A percentile compares a stretch with the other conserved stretches of the same genome.
Evolutionary conservation across 2,113 vertebrate genomes (phyloP).

Genomic region (Raja brachyura): DNA sequence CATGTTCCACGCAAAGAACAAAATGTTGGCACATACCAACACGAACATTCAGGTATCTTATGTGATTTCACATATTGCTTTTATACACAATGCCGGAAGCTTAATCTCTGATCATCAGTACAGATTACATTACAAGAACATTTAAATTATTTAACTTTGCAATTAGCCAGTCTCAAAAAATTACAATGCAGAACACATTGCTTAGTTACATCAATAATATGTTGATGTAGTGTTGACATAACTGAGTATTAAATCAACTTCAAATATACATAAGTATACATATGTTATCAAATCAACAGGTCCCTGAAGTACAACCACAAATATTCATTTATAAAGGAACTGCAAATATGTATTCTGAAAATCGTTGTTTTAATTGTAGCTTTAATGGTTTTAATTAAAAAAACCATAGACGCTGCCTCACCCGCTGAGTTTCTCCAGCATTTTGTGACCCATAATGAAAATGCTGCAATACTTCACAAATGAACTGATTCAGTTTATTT

Average conservation of each 20-base stretch:
- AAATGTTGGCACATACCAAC: neutral
- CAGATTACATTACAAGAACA: constrained; percentile 6
- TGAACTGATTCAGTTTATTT: neutral
- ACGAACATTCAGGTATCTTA: neutral
- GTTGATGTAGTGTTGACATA: neutral
- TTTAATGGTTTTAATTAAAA: too few relatives aligned
- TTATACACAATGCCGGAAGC: neutral
- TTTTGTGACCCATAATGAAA: neutral
- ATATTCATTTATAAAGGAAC: neutral
- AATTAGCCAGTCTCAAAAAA: neutral
- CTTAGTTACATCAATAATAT: neutral
- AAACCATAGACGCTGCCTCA: too few relatives aligned
- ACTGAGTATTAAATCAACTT: too few relatives aligned
- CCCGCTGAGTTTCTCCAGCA: too few relatives aligned
- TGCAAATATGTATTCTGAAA: neutral
- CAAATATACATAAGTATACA: neutral
- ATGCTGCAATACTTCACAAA: neutral
- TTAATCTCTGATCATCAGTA: neutral
- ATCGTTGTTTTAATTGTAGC: neutral
- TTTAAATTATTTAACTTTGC: neutral
- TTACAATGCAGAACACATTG: neutral
- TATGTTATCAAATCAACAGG: neutral
- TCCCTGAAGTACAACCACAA: neutral
- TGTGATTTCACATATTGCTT: neutral
- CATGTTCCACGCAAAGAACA: neutral